Evolutionary conservation across 2,797 vertebrate species (phyloP), one percentile per base, ranked within the genome.

Genomic region (Gadopsis bispinosus): DNA sequence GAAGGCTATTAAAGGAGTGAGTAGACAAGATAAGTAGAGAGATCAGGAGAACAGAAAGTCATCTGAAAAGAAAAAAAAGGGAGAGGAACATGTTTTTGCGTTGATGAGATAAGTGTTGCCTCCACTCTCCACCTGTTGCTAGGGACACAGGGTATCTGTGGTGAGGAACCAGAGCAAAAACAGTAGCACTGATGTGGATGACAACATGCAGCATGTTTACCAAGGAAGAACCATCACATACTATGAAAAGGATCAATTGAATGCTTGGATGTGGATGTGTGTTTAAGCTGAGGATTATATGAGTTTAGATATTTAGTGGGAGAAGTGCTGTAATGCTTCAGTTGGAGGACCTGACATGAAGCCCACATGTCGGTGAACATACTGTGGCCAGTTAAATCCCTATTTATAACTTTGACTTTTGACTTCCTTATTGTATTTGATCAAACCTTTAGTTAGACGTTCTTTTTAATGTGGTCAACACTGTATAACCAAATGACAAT

Each of bases 71-170:
- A 26, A 26, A 26, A 26, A 41, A 63, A 48, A 10, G 56, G 22
- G 17, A 69, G 39, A 62, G 45, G 19, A 70, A n/a, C 41, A 22
- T 33, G 69, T 79, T 67, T 73, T 59, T 47, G 43, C 64, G 84
- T 50, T 72, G 69, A 71, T 78, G 45, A 65, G 67, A 61, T 41
- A 26, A 70, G 58, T 50, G 83, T 75, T 77, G 53, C 78, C 73
- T 73, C 62, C 67, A 8, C 73, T 80, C 54, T 73, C 69, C 77
- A 85, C 83, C 85, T 88, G 88, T 89, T 92, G 84, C 87, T 59
- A 81, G 31, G 82, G 63, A 80, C 79, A 53, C 62, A 29, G 61
- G 3, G 47, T 50, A 29, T 69, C 62, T 55, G 73, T 61, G 59
- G 74, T 68, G 73, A 77, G 43, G 50, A 51, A 71, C 41, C 66